A percentile compares a stretch with the other conserved stretches of the same genome.
Evolutionary conservation across 2,888 invertebrate genomes (phyloP).

Genomic region (Rambutsinella grinnellia): DNA sequence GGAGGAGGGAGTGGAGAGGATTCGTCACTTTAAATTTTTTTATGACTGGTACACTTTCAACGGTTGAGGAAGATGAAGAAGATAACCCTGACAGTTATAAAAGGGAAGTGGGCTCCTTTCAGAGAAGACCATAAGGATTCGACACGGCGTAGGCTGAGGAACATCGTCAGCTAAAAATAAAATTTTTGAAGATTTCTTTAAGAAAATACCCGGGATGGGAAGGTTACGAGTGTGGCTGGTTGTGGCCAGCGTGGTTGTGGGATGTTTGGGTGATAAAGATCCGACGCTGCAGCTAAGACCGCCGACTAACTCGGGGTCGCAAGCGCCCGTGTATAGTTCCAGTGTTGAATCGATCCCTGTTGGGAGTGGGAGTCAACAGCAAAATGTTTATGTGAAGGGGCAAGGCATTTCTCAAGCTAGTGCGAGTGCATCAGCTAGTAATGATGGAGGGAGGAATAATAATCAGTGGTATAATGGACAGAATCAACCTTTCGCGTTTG

Average conservation of each 20-base stretch:
- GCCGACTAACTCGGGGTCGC: neutral
- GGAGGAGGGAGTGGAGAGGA: neutral
- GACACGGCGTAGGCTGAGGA: neutral
- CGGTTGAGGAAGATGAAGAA: constrained; percentile 10
- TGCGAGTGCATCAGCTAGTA: constrained; percentile 1
- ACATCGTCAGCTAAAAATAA: neutral
- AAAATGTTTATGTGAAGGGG: constrained; percentile 13
- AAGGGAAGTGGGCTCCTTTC: constrained; percentile 27
- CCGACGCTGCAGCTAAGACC: constrained; percentile 14
- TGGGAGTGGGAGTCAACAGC: neutral
- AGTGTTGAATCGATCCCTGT: constrained; percentile 36
- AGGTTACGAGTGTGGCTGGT: constrained; percentile 22
- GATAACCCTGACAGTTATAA: constrained; percentile 30
- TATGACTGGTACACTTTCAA: constrained; percentile 34
- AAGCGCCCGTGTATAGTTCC: constrained; percentile 27
- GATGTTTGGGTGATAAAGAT: constrained; percentile 35
- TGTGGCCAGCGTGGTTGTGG: constrained; percentile 6
- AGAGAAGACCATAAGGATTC: neutral
- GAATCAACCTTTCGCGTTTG: constrained; percentile 1
- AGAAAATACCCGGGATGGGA: constrained; percentile 7
- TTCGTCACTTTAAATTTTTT: neutral
- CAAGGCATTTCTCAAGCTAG: constrained; percentile 7
- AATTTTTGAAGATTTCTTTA: constrained; percentile 10
- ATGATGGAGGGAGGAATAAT: constrained; percentile 20
- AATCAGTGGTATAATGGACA: neutral